Evolutionary conservation across 2,888 invertebrate genomes (phyloP), one percentile per base, ranked within the genome.

Genomic region (Baronia brevicornis): DNA sequence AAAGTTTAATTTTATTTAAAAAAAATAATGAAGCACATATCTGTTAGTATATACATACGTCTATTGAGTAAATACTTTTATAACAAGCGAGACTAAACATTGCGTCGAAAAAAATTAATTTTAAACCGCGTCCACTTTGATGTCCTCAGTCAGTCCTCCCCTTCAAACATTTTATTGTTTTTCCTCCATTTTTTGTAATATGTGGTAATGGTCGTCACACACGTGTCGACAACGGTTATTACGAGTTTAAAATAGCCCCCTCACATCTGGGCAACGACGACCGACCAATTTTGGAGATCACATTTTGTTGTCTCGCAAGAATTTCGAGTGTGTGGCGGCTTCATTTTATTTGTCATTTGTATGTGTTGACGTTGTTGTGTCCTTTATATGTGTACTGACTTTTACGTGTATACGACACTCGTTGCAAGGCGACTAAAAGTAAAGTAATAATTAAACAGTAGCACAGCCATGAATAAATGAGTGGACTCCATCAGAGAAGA

Each of bases 171-270:
- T 80, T 84, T 79, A 80, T 82, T 80, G 82, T 82, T 84, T 78
- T 79, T 74, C 73, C 67, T 64, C 40, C 66, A 69, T 75, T 82
- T 84, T 82, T 80, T 79, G 79, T 84, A 84, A 84, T 84, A 84
- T 79, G 82, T 77, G 82, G 78, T 84, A 84, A 84, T 84, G 80
- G 79, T 64, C 67, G 67, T 54, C 65, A 64, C 84, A 82, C 80
- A 82, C 79, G 80, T 84, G 84, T 64, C 66, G 80, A 64, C 73
- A 68, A 68, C 67, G 68, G 75, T 77, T 84, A 73, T 77, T 79
- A 84, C 69, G 84, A 77, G 82, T 84, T 84, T 79, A 84, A 84
- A 84, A 84, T 84, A 84, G 77, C 84, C 71, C 49, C 55, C 60
- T 55, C 69, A 68, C 69, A 72, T 60, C 56, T 60, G 55, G 53